These are phyloP conservation scores for Acomys russatus DNA, from an alignment of 2,797 vertebrate genomes.

Conservation along the genomic window DNA sequence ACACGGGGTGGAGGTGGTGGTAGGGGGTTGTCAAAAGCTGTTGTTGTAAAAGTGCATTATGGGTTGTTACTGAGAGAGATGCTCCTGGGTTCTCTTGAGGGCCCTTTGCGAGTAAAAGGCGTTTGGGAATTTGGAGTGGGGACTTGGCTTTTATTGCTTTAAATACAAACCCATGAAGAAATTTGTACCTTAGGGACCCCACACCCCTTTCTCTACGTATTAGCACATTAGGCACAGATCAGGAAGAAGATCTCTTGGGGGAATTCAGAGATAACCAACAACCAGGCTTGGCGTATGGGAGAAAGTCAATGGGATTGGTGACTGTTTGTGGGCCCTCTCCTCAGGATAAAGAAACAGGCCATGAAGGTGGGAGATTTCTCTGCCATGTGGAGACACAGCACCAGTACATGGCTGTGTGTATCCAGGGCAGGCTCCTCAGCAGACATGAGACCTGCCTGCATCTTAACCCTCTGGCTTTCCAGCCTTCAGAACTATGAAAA, in stretches of 20 bases:
- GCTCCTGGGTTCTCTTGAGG: background rate
- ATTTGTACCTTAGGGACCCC: background rate
- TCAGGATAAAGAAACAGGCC: background rate
- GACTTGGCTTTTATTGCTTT: background rate
- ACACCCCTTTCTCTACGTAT: background rate
- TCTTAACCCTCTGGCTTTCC: background rate
- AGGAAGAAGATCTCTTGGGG: background rate
- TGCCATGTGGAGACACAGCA: background rate
- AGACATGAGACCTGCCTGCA: background rate
- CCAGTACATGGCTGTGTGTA: background rate
- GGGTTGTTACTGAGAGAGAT: background rate
- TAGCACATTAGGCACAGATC: background rate
- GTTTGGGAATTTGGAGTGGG: background rate
- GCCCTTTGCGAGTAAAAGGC: background rate
- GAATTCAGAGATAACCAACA: background rate
- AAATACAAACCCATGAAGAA: background rate
- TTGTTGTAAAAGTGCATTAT: no score
- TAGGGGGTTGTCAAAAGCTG: background rate
- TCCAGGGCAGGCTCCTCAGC: background rate
- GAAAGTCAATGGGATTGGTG: background rate
- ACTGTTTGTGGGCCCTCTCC: background rate
- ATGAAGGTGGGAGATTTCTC: no score
- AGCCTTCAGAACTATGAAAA: background rate
- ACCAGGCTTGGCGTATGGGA: background rate
- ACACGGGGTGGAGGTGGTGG: no score